Evolutionary conservation across 2,113 vertebrate species (phyloP).

Genomic region (Turnix velox): DNA sequence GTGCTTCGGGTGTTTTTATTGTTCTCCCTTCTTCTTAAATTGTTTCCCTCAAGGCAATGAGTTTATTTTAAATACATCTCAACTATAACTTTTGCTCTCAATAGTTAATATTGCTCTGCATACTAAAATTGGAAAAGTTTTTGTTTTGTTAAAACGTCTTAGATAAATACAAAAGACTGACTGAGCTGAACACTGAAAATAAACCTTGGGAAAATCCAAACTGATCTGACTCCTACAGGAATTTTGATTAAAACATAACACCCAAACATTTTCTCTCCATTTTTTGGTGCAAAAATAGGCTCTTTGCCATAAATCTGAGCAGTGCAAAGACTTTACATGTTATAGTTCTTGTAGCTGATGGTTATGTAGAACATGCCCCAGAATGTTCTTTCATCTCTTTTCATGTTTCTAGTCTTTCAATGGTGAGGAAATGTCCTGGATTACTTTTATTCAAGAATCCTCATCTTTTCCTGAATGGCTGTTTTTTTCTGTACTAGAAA

Average conservation of each 20-base stretch:
- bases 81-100: neutral
- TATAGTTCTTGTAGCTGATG: neutral
- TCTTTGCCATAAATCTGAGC: neutral
- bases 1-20: neutral
- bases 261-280: neutral
- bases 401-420: neutral
- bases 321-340: neutral
- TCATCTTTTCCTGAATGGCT: neutral
- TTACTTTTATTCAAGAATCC: neutral
- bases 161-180: neutral
- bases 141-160: neutral
- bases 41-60: neutral
- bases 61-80: neutral
- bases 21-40: neutral
- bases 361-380: neutral
- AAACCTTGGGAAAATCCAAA: neutral
- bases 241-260: neutral
- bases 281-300: neutral
- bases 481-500: neutral
- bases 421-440: neutral
- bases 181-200: neutral
- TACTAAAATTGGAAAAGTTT: neutral
- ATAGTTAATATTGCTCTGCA: neutral
- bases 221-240: neutral
- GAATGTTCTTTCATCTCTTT: neutral